Base-by-base conservation (phyloP, 92 coral and sea anemone genomes). In the Anthopleura xanthogrammica region DNA sequence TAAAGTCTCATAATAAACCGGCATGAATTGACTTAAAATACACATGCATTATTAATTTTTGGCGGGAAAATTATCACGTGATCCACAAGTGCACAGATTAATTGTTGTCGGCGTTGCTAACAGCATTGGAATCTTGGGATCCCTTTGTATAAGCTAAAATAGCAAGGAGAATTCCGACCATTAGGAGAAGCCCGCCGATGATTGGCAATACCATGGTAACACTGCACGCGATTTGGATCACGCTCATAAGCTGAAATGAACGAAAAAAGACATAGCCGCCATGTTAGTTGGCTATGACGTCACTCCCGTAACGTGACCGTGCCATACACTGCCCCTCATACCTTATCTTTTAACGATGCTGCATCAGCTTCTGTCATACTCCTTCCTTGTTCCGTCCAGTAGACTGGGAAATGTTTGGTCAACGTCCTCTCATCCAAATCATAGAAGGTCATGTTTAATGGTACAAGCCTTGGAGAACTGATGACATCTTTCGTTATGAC, bases 371-470 rank as follows among this genome's bases (percentile, higher is more conserved):
- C 60, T n/a, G 80, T 87, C 48, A 93, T 87, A n/a, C 77, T 79
- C 16, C 90, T 96, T 39, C 92, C 92, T n/a, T 73, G 75, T 76
- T 94, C 97, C 39, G 82, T 39, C 99, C 99, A 97, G 16, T 78
- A 50, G 55, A 97, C 60, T 14, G 99, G 99, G 52, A 97, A 58
- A 41, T 80, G 77, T 75, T 93, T 92, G 12, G 82, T 77, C 60
- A 79, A 83, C 3, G 81, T 82, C 55, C 46, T 72, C 23, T 36
- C 74, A 71, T 57, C 87, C 22, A 40, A 75, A 41, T 86, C 86
- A 23, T 48, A 19, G 75, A 82, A 86, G 3, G 88, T 78, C 52
- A 92, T 82, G 81, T 90, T 90, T 16, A 85, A 87, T 1, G 88
- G 92, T 20, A 48, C 85, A 41, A 79, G 81, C 7, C 96, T 88